Conservation (phyloP, 30 jellyfish, hydroid and myxozoan species). For the Turritopsis dohrnii region DNA sequence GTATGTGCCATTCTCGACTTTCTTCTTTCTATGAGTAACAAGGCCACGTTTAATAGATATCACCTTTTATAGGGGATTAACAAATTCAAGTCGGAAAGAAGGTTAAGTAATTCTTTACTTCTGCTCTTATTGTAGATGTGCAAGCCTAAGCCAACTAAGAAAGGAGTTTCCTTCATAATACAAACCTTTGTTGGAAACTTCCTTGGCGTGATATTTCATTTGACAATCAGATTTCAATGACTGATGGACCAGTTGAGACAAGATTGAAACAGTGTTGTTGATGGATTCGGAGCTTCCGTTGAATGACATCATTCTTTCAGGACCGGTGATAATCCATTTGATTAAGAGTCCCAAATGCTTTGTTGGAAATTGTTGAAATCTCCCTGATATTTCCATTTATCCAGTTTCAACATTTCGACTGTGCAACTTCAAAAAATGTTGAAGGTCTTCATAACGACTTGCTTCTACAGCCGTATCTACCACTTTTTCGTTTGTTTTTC, state of each 20-base stretch:
- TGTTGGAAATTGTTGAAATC: not conserved
- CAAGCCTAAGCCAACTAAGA: not conserved
- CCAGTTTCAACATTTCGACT: not conserved
- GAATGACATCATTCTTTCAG: not conserved
- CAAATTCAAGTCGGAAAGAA: not conserved
- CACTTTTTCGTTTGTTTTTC: not conserved
- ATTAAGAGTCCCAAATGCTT: not conserved
- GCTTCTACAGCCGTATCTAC: not conserved
- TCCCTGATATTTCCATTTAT: not conserved
- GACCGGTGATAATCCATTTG: not conserved
- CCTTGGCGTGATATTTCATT: not conserved
- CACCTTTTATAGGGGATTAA: not conserved
- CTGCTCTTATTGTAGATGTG: not conserved
- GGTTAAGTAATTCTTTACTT: not conserved
- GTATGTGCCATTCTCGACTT: not conserved
- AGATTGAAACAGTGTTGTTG: not conserved
- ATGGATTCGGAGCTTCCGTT: not conserved
- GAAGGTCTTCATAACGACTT: not conserved
- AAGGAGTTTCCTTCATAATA: not conserved
- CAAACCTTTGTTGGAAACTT: no score
- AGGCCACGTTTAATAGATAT: not conserved
- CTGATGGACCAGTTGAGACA: not conserved
- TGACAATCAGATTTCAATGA: not conserved
- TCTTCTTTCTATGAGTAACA: not conserved
- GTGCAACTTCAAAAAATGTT: not conserved